Evolutionary conservation across 2,113 vertebrate genomes (phyloP).

Genomic region (Phalacrocorax aristotelis): DNA sequence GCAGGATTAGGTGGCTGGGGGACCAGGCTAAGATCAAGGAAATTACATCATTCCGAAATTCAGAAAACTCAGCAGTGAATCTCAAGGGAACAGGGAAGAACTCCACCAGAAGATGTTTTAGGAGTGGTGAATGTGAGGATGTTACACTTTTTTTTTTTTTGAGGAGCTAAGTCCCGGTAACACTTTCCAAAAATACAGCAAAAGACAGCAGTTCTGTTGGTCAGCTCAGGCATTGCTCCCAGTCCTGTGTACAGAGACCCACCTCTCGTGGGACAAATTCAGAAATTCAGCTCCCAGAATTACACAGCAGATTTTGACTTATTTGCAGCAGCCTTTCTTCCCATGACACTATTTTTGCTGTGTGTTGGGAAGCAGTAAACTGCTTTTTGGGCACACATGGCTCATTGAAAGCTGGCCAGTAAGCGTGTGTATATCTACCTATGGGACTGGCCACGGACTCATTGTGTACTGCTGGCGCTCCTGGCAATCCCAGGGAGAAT

Average conservation of each 20-base stretch:
- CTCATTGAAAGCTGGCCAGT: neutral
- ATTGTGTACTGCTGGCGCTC: accelerated
- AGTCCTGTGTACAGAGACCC: accelerated
- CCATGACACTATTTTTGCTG: neutral
- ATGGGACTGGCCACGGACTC: too few species aligned
- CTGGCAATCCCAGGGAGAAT: neutral
- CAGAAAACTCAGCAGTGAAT: neutral
- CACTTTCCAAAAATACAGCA: neutral
- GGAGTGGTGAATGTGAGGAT: neutral
- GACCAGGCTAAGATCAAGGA: constrained; percentile 8
- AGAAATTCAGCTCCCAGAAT: neutral
- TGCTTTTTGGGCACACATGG: neutral
- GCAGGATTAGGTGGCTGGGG: constrained; percentile 33
- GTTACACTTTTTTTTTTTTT: neutral
- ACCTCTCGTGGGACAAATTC: neutral
- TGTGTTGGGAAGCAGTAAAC: neutral
- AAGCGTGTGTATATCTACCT: neutral
- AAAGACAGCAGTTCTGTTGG: neutral
- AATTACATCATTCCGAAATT: neutral
- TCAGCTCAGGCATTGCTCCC: neutral
- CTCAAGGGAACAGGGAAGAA: neutral
- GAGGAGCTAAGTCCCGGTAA: neutral
- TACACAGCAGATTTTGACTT: neutral
- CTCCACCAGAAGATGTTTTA: neutral
- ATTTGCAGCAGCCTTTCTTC: neutral